Conservation (phyloP, 2,797 vertebrate genomes). For the Meriones psammophilus region DNA sequence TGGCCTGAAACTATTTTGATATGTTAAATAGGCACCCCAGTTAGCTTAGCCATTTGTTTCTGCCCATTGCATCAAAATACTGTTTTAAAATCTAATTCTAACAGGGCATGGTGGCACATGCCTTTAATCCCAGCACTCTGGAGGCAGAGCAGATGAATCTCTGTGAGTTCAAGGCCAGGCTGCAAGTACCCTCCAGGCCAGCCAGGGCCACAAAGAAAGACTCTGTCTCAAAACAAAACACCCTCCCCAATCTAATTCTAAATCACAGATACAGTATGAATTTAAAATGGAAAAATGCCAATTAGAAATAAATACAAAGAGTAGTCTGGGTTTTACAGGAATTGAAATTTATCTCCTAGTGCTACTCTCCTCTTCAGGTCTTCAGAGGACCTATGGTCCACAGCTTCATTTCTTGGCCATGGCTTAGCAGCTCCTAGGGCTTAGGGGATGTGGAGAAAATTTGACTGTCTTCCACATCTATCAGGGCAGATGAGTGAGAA, state of each 20-base stretch:
- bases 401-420: slow-evolving; percentile 41
- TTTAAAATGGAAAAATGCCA: slow-evolving; percentile 48
- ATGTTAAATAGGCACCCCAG: not conserved
- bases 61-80: not conserved
- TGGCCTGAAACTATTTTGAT: not conserved
- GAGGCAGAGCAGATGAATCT: not conserved
- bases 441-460: not conserved
- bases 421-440: slow-evolving; percentile 37
- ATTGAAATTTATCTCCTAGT: slow-evolving; percentile 24
- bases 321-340: slow-evolving; percentile 44
- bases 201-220: not conserved
- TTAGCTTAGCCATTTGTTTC: not conserved
- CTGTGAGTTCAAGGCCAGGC: not conserved
- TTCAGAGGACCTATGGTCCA: slow-evolving; percentile 28
- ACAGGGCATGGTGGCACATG: not conserved
- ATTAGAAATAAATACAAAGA: slow-evolving; percentile 10
- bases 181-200: not conserved
- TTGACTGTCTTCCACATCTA: not conserved
- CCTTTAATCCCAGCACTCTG: not conserved
- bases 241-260: not conserved
- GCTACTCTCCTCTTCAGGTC: slow-evolving; percentile 25
- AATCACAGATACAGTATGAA: not conserved
- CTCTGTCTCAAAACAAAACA: not conserved
- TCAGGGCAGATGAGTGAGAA: not conserved
- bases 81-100: slow-evolving; percentile 54